These are phyloP conservation scores for Crotalus tigris DNA, from an alignment of 2,113 vertebrate genomes.

Conservation along the genomic window DNA sequence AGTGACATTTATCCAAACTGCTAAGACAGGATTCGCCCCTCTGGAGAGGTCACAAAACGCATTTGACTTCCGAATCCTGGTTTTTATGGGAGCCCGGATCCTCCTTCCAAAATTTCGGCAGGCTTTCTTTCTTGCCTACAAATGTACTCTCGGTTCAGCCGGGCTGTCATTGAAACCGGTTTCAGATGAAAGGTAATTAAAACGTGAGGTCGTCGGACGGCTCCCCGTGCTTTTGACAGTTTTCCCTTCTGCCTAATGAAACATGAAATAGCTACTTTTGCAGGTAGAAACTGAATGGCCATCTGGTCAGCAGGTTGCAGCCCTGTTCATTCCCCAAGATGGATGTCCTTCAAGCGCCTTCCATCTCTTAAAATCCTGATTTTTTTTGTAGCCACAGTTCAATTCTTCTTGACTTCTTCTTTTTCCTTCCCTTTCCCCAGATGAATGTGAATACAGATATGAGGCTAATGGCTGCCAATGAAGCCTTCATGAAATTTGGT, in stretches of 20 bases:
- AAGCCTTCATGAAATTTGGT: constrained; percentile 66
- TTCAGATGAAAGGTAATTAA: background rate
- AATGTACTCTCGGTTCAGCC: background rate
- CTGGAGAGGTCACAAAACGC: background rate
- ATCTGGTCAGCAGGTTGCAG: background rate
- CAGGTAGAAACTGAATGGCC: background rate
- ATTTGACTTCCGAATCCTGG: background rate
- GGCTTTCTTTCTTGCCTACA: background rate
- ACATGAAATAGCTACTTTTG: background rate
- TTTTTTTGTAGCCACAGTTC: background rate
- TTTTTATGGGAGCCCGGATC: background rate
- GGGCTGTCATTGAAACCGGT: background rate
- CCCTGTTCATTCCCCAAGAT: background rate
- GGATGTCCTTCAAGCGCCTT: background rate
- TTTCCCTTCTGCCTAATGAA: background rate
- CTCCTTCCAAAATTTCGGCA: background rate
- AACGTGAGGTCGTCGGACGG: background rate
- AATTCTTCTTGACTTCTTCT: background rate
- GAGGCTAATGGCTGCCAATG: constrained; percentile 72
- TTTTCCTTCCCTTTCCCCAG: constrained; percentile 44
- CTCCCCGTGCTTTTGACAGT: background rate
- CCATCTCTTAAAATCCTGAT: background rate
- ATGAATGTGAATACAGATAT: constrained; percentile 75
- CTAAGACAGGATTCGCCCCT: background rate
- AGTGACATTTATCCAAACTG: background rate